phyloP scores from a whole-genome alignment of 2,888 invertebrate species.

The Loripinus fragilis region DNA sequence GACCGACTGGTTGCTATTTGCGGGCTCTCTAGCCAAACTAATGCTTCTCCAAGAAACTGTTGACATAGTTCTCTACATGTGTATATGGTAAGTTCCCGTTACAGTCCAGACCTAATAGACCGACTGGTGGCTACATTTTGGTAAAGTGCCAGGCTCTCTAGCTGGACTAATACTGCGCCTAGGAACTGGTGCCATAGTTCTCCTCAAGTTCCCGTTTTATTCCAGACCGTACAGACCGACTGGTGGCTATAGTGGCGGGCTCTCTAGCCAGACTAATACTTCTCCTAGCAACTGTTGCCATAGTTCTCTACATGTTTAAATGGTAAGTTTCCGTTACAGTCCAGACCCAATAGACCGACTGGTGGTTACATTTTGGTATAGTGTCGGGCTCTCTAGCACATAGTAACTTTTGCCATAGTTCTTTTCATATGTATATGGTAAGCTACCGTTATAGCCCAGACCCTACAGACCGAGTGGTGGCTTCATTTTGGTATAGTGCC shows the following conservation, averaged over 20 bases:
- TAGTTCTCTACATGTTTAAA: slow-evolving; percentile 56
- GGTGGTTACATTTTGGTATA: slow-evolving; percentile 64
- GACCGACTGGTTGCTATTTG: slow-evolving; percentile 65
- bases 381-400: slow-evolving; percentile 70
- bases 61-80: slow-evolving; percentile 58
- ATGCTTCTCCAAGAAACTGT: slow-evolving; percentile 66
- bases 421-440: slow-evolving; percentile 48
- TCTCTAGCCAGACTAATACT: slow-evolving; percentile 68
- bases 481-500: slow-evolving; percentile 70
- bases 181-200: slow-evolving; percentile 58
- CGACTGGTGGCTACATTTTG: too few species aligned
- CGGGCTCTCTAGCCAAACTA: slow-evolving; percentile 68
- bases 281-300: too few species aligned
- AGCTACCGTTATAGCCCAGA: too few species aligned
- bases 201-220: slow-evolving; percentile 69
- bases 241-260: too few species aligned
- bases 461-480: slow-evolving; percentile 56
- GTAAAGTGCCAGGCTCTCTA: slow-evolving; percentile 69
- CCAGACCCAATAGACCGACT: too few species aligned
- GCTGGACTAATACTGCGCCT: slow-evolving; percentile 68
- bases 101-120: too few species aligned
- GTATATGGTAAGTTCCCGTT: too few species aligned
- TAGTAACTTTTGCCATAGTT: slow-evolving; percentile 61
- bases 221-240: too few species aligned
- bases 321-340: too few species aligned